Base-by-base conservation (phyloP, 2,888 invertebrate species). In the Troides oblongomaculatus region DNA sequence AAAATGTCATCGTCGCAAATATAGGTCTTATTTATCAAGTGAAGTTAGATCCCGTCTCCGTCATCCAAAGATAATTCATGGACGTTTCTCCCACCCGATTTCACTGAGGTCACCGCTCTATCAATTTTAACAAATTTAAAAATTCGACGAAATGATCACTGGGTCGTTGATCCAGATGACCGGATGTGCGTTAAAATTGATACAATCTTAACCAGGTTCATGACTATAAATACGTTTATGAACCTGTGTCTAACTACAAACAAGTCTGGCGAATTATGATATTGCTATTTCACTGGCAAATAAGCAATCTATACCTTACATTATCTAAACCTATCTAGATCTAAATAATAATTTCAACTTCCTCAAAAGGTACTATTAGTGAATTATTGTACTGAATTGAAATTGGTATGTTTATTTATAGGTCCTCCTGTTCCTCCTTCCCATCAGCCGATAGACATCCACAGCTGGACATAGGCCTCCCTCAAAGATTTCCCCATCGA, bases 101-200 rank as follows among this genome's bases (percentile, higher is more conserved):
- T 50, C 50, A 50, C 50, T 18, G 18, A 50, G 50, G 21, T 57
- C 57, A 57, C 21, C 10, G 18, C 57, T 21, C 21, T 57, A 57
- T 21, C 21, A 57, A 57, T 21, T 57, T n/a, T 57, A 21, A 57
- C 30, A 60, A 60, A 60, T 17, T 18, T 18, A 23, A n/a, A 60
- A 60, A 60, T 60, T n/a, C 60, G 36, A 18, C 60, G 25, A 62
- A 56, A 62, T 36, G 43, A 57, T 56, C 23, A 64, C 18, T 30
- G n/a, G 65, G 64, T 66, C 64, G 64, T 30, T 64, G 61, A 56
- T 62, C 69, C 61, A 58, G 30, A 39, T 25, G 46, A 46, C 57
- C 65, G 69, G 69, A 65, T 62, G 65, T 65, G 57, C n/a, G 36
- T 65, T 57, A 62, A 65, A 69, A 65, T 69, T 62, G 62, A 69